Base-by-base conservation (phyloP, 2,888 invertebrate genomes). In the Odontomyia ornata region DNA sequence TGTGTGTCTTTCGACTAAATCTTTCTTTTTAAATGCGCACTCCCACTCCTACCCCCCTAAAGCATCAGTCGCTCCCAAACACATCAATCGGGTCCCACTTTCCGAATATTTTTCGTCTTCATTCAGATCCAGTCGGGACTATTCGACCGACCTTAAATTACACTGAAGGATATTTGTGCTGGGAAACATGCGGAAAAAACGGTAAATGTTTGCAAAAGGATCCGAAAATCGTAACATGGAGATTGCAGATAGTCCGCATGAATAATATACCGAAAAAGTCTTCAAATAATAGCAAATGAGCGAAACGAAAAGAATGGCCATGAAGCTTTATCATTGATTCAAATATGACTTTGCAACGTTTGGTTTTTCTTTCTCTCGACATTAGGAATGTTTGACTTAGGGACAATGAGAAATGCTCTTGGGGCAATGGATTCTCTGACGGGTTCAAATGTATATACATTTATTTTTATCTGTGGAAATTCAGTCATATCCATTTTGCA, bases 261-360 rank as follows among this genome's bases (percentile, higher is more conserved):
- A 78, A 78, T 78, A 78, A 78, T 78, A 78, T 76, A 36, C 73
- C 73, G 76, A 78, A 78, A 78, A 78, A 77, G 69, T 67, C 76
- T 76, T 64, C 52, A 67, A 78, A 78, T 78, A 78, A 78, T 78
- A 73, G 76, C 67, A 78, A 78, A 78, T 76, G 76, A 78, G 78
- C 73, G 76, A 78, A 76, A 75, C 56, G 67, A 43, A 75, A 56
- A 64, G 64, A 75, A 47, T 27, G 73, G 28, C 1, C 18, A 60
- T 60, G 11, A 23, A 60, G 60, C 25, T 62, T 62, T 62, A 25
- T 27, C 27, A 9, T 18, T 57, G 57, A 25, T 23, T 62, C 25
- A 62, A 62, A 62, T 62, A 62, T 57, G 57, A 57, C 23, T 57
- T 57, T 57, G 21, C 57, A 57, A 57, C 27, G 27, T 62, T 62